These are phyloP conservation scores for Blomia tropicalis DNA, from an alignment of 2,888 invertebrate species.

Conservation along the genomic window DNA sequence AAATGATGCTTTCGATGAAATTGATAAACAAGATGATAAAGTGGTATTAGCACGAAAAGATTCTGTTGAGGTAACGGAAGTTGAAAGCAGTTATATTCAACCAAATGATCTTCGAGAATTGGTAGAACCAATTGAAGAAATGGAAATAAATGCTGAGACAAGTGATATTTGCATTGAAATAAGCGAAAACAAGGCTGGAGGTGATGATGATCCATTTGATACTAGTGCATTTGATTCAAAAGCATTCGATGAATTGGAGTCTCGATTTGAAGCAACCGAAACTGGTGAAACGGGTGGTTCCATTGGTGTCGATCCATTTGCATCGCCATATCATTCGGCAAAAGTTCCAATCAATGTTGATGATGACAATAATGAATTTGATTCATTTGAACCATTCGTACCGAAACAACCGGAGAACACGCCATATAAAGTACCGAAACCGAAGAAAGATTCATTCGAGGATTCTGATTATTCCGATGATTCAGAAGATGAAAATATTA, in stretches of 20 bases:
- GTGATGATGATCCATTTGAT: conserved; percentile 29
- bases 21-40: not conserved
- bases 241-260: conserved; percentile 71
- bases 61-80: not conserved
- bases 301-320: conserved; percentile 41
- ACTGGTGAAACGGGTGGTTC: conserved; percentile 20
- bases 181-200: not conserved
- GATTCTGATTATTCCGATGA: conserved; percentile 30
- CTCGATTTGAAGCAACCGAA: conserved; percentile 57
- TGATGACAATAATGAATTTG: conserved; percentile 59
- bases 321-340: conserved; percentile 31
- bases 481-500: conserved; percentile 32
- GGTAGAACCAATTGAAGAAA: not conserved
- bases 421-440: conserved; percentile 17
- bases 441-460: conserved; percentile 29
- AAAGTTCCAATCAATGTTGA: conserved; percentile 29
- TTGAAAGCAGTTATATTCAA: conserved; percentile 3
- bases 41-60: not conserved
- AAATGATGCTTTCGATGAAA: conserved; percentile 24
- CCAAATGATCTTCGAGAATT: conserved; percentile 3
- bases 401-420: conserved; percentile 48
- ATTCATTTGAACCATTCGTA: conserved; percentile 38
- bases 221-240: conserved; percentile 36
- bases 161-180: not conserved
- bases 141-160: not conserved